Percentiles rank a stretch among this genome's conserved stretches.
These are phyloP conservation scores for Microtus agrestis DNA, from an alignment of 2,797 vertebrate species.

Conservation along the genomic window DNA sequence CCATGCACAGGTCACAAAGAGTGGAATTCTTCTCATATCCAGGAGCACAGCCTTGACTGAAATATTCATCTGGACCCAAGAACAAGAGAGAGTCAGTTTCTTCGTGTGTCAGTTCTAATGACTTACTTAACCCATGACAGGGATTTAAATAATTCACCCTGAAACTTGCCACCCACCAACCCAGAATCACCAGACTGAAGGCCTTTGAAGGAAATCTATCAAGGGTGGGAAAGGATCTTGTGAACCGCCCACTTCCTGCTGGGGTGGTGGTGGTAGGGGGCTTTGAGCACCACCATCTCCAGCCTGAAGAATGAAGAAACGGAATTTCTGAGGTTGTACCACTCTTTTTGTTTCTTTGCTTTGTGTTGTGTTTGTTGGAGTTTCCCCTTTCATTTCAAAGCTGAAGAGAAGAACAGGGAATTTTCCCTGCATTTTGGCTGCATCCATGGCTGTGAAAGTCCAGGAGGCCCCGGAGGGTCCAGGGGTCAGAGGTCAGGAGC, in stretches of 20 bases:
- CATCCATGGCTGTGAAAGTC: neutral
- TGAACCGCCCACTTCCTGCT: neutral
- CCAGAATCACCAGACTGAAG: neutral
- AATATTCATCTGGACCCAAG: slow-evolving; percentile 82
- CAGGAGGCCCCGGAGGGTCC: neutral
- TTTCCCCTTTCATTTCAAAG: neutral
- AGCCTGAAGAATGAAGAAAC: neutral
- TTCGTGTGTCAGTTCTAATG: neutral
- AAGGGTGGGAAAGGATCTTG: neutral
- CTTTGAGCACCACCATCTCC: neutral
- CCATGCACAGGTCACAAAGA: slow-evolving; percentile 84
- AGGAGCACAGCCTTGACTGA: slow-evolving; percentile 85
- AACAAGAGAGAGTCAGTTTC: slow-evolving; percentile 50
- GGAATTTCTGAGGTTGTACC: neutral
- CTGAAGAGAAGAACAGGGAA: neutral
- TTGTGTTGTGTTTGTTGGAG: neutral
- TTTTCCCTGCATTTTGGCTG: neutral
- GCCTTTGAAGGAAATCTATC: neutral
- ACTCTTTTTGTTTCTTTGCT: neutral
- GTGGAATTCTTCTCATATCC: slow-evolving; percentile 79
- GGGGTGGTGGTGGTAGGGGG: neutral
- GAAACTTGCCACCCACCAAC: neutral
- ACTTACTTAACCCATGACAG: neutral
- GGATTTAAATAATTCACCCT: neutral
- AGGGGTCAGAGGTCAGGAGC: neutral